Base-by-base conservation (phyloP, 2,113 vertebrate genomes). In the Brachyhypopomus occidentalis region DNA sequence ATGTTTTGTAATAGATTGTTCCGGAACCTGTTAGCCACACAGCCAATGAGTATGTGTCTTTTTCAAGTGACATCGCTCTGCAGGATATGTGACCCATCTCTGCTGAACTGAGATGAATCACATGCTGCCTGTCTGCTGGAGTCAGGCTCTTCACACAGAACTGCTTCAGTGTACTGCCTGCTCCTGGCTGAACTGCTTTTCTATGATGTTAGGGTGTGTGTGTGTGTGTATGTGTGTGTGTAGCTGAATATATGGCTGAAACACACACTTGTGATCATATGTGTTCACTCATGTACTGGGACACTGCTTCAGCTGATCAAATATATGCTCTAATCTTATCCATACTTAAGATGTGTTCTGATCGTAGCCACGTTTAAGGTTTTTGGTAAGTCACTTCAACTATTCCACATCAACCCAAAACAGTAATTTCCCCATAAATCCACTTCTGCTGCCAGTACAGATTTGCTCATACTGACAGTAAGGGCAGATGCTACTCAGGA, bases 401-500 rank as follows among this genome's bases (percentile, higher is more conserved):
- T 19, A 34, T 66, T 66, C 63, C 17, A 41, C 38, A 41, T 69
- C 17, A 36, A n/a, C 30, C 64, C 30, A 36, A 41, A 70, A 41
- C 3, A 34, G 41, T 70, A 17, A 25, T 70, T 70, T 70, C 41
- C 34, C 66, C 41, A 20, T 34, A 70, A 70, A 41, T 34, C n/a
- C 66, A 22, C 66, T 70, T 17, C 36, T 70, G 36, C 66, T 41
- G 66, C 41, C 66, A 70, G 22, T 70, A 41, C 36, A 70, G 66
- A 41, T 70, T 70, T 70, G 34, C 66, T 70, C 14, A 64, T 52
- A n/a, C 55, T 17, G 23, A 19, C 66, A 70, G 36, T 4, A 25
- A 48, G 22, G 4, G 6, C 36, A 23, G 7, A 76, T 11, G 60
- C 5, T 27, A 38, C 60, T 41, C 25, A 52, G 25, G 17, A 25